These are phyloP conservation scores for Phyllostomus discolor DNA, from an alignment of 2,113 vertebrate species.

Conservation along the genomic window DNA sequence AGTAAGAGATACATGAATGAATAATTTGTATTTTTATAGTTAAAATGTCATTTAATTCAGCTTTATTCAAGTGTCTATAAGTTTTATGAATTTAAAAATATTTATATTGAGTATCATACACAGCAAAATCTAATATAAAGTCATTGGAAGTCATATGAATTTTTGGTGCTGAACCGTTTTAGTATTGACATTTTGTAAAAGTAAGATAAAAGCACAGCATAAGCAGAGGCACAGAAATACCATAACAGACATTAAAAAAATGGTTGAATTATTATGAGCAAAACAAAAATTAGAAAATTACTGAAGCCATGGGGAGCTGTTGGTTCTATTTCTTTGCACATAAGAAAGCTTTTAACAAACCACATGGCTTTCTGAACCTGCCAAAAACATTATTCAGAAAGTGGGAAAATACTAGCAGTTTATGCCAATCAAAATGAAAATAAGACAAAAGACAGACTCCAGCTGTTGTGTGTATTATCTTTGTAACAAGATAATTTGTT, in stretches of 20 bases:
- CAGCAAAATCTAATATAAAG: background rate
- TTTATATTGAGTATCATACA: background rate
- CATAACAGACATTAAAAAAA: constrained; percentile 12
- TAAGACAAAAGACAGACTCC: constrained; percentile 27
- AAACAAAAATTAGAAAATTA: background rate
- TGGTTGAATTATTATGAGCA: background rate
- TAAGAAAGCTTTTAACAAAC: constrained; percentile 36
- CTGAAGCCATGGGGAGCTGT: constrained; percentile 12
- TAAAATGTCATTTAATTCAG: background rate
- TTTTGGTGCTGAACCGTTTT: background rate
- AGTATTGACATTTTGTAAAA: constrained; percentile 28
- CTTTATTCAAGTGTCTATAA: background rate
- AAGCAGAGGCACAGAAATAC: background rate
- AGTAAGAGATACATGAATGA: background rate
- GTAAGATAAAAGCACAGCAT: background rate
- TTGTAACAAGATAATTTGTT: constrained; percentile 62
- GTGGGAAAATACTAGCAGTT: constrained; percentile 13
- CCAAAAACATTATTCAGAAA: constrained; percentile 32
- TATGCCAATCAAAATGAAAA: constrained; percentile 28
- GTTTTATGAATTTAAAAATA: background rate
- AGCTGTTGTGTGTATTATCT: constrained; percentile 56
- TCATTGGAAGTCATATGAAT: background rate
- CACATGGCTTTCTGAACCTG: constrained; percentile 12
- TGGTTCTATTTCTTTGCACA: constrained; percentile 19
- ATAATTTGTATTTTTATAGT: background rate